Percentiles rank a stretch among this genome's conserved stretches.
Evolutionary conservation across 2,113 vertebrate genomes (phyloP).

Genomic region (Colossoma macropomum): DNA sequence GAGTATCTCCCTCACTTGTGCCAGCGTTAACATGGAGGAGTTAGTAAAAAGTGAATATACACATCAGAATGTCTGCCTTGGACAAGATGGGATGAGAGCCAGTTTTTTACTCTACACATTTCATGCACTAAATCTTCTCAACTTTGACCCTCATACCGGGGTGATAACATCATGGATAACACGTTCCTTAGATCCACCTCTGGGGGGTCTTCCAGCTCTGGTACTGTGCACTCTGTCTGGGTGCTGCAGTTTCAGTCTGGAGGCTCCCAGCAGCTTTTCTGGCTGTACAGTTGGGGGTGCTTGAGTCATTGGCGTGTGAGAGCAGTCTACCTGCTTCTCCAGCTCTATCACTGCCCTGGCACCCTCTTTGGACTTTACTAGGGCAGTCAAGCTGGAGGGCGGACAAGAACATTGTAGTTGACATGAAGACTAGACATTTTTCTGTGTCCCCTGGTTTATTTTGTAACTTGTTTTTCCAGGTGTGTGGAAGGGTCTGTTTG

Average conservation of each 20-base stretch:
- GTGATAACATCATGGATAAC: conserved; percentile 40
- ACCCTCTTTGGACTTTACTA: conserved; percentile 50
- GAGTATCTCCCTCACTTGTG: not conserved
- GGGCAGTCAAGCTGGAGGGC: conserved; percentile 81
- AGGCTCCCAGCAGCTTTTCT: conserved; percentile 81
- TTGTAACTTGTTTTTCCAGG: conserved; percentile 72
- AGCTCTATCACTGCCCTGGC: conserved; percentile 63
- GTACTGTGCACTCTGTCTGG: conserved; percentile 74
- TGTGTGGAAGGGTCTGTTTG: conserved; percentile 97
- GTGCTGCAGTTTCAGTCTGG: conserved; percentile 77
- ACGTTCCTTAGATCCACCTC: conserved; percentile 92
- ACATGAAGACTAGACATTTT: not conserved
- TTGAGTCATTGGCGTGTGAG: conserved; percentile 93
- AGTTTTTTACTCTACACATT: too few species aligned
- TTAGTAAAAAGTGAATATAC: too few species aligned
- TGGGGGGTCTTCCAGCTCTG: conserved; percentile 78
- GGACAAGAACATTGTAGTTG: conserved; percentile 70
- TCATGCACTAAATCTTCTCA: not conserved
- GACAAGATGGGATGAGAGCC: too few species aligned
- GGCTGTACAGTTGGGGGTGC: conserved; percentile 88
- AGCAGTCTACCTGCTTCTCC: conserved; percentile 83
- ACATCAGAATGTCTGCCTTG: too few species aligned
- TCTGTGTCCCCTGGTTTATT: not conserved
- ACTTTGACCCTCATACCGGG: too few species aligned
- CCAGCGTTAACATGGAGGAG: too few species aligned